phyloP scores from a whole-genome alignment of 2,888 invertebrate species.

The Cephus pygmeus region DNA sequence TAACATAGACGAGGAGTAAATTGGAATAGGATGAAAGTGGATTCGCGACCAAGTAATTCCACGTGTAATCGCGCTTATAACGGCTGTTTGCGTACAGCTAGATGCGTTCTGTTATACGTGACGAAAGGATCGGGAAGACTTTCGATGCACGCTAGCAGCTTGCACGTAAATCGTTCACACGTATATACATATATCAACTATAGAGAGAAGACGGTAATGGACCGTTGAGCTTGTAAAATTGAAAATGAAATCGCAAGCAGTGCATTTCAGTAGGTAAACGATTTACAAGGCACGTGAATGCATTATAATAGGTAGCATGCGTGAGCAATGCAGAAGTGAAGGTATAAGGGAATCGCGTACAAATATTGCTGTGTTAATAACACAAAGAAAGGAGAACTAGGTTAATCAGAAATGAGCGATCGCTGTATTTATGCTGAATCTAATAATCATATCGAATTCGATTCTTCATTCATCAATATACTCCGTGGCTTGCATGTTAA shows the following conservation, averaged over 20 bases:
- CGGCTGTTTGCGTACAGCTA: not conserved
- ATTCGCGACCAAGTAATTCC: not conserved
- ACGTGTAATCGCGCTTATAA: not conserved
- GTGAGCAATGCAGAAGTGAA: not conserved
- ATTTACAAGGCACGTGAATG: not conserved
- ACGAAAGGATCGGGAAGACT: not conserved
- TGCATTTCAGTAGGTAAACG: not conserved
- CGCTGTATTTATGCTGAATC: not conserved
- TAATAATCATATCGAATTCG: not conserved
- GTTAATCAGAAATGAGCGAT: not conserved
- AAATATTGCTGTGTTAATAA: not conserved
- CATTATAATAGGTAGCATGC: not conserved
- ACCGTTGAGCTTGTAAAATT: not conserved
- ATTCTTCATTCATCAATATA: not conserved
- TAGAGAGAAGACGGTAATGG: not conserved
- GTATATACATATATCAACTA: not conserved
- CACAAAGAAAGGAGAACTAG: not conserved
- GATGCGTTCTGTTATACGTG: not conserved
- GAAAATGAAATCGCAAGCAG: not conserved
- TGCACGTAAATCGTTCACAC: not conserved
- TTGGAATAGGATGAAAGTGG: not conserved
- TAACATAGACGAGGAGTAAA: not conserved
- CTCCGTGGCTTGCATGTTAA: not conserved
- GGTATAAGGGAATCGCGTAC: not conserved
- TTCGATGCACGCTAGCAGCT: not conserved